Percentiles rank a stretch among this genome's conserved stretches.
These are phyloP conservation scores for Drosophila recens DNA, from an alignment of 2,888 invertebrate genomes.

Conservation along the genomic window DNA sequence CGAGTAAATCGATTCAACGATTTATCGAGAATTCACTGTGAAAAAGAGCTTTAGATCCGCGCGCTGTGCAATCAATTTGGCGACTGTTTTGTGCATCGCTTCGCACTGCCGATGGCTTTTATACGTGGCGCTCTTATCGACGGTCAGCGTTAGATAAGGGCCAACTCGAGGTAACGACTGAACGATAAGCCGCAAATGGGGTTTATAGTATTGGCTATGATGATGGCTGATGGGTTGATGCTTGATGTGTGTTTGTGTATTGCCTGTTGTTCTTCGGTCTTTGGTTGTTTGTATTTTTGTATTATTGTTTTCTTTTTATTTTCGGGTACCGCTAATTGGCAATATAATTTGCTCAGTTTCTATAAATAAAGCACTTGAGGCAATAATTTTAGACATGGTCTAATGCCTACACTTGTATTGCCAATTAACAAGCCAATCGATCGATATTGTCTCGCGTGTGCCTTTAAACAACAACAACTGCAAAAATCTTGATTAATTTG, in stretches of 20 bases:
- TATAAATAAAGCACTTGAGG: constrained; percentile 59
- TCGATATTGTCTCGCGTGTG: constrained; percentile 28
- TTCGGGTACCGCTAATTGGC: constrained; percentile 52
- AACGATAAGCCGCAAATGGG: constrained; percentile 50
- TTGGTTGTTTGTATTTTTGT: constrained; percentile 1
- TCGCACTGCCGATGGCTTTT: constrained; percentile 50
- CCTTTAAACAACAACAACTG: neutral
- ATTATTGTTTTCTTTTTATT: neutral
- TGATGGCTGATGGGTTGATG: constrained; percentile 19
- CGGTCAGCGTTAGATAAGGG: constrained; percentile 68
- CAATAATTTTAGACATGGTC: constrained; percentile 49
- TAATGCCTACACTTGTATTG: constrained; percentile 20
- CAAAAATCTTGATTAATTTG: neutral
- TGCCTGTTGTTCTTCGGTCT: constrained; percentile 12
- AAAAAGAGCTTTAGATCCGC: constrained; percentile 26
- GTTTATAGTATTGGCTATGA: constrained; percentile 9
- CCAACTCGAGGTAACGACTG: constrained; percentile 38
- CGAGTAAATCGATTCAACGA: neutral
- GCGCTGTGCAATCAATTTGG: constrained; percentile 59
- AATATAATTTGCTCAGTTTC: constrained; percentile 62
- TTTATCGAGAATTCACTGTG: neutral
- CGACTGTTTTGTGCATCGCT: constrained; percentile 60
- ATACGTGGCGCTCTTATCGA: constrained; percentile 62
- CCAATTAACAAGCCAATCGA: constrained; percentile 19
- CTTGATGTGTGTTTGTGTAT: neutral